Conservation (phyloP, 2,113 vertebrate species). For the Hypanus sabinus region DNA sequence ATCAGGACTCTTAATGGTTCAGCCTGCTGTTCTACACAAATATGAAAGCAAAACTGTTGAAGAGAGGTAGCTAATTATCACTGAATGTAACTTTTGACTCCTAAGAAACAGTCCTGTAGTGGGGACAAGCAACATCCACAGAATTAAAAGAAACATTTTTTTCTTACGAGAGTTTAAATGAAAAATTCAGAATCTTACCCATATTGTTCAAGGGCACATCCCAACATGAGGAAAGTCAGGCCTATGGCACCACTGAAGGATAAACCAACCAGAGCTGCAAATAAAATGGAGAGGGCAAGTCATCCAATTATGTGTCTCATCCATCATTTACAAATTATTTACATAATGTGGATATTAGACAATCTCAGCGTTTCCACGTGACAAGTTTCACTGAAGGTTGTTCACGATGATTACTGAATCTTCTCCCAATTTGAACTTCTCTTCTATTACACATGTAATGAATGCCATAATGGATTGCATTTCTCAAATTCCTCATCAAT, state of each 20-base stretch:
- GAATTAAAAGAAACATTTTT: background rate
- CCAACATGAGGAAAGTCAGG: conserved; percentile 86
- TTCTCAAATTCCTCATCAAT: background rate
- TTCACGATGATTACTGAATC: background rate
- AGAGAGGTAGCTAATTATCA: background rate
- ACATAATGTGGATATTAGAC: background rate
- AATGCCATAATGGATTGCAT: background rate
- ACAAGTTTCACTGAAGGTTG: background rate
- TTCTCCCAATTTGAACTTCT: background rate
- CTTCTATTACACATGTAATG: background rate
- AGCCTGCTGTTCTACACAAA: background rate
- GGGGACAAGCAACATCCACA: background rate
- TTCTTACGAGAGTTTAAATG: background rate
- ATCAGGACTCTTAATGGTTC: background rate
- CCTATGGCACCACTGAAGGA: conserved; percentile 92
- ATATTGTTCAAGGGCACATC: conserved; percentile 80
- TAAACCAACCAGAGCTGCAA: conserved; percentile 78
- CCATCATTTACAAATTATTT: background rate
- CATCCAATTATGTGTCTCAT: background rate
- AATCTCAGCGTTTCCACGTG: background rate
- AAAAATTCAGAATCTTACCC: conserved; percentile 62
- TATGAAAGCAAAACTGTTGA: background rate
- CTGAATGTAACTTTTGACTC: background rate
- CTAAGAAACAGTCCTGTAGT: background rate
- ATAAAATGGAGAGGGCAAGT: conserved; percentile 38